Base-by-base conservation (phyloP, 92 coral and sea anemone species). In the Bergia puertoricense region DNA sequence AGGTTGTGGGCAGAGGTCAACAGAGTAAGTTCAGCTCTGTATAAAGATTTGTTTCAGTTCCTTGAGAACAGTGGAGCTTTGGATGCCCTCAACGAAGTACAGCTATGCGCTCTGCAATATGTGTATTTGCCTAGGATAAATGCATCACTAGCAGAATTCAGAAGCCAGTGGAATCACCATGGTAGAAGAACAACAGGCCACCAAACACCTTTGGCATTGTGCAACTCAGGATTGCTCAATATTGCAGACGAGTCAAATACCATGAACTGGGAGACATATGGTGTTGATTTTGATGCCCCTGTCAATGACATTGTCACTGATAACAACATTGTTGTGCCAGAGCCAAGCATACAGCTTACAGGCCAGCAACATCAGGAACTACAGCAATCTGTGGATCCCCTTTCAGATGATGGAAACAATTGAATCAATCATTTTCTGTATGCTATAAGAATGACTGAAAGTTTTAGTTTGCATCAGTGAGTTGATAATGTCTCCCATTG, bases 101-200 rank as follows among this genome's bases (percentile, higher is more conserved):
- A 89, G 40, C 74, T 89, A 43, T 89, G 37, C 40, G 91, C 91
- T 20, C 39, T 89, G 20, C 91, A 89, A 30, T 89, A 71, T 73
- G 76, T 81, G 39, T 48, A 86, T 46, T 68, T 86, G 73, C 81
- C 51, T 37, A 76, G 66, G 82, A 86, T 91, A 36, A 91, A 93
- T 86, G 85, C 73, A 16, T 93, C 91, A 20, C 79, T 93, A 50
- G 81, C 78, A 77, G 92, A 93, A 82, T 91, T 93, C 74, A 78
- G 68, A 88, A 85, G 90, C 9, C 95, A 93, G 82, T 91, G 90
- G 93, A 93, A 93, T 88, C 80, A 90, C 77, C 93, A 92, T 88
- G 91, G 91, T 4, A 48, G 88, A 3, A 88, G 95, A 72, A 91
- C 92, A 20, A 82, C 86, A 2, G 76, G 86, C 23, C 91, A 88